A percentile compares a stretch with the other conserved stretches of the same genome.
These are phyloP conservation scores for Aldabrachelys gigantea DNA, from an alignment of 2,113 vertebrate genomes.

Conservation along the genomic window DNA sequence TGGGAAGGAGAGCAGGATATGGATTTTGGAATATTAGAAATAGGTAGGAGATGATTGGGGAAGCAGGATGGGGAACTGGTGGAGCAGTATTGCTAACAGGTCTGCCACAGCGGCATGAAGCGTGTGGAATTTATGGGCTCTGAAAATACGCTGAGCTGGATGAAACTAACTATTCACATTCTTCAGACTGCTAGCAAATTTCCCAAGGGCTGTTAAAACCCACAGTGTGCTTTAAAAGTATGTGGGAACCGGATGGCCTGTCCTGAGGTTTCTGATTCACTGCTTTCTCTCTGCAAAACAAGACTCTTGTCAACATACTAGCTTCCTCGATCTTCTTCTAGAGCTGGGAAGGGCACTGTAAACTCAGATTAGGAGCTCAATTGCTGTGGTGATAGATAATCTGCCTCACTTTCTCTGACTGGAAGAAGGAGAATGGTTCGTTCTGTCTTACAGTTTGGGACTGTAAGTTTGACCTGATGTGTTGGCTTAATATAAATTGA, in stretches of 20 bases:
- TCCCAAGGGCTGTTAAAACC: not conserved
- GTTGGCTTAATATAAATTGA: not conserved
- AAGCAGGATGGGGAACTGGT: not conserved
- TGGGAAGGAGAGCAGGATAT: not conserved
- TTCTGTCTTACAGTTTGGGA: not conserved
- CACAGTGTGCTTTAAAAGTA: not conserved
- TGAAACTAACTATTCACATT: not conserved
- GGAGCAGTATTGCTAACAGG: not conserved
- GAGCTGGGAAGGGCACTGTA: accelerated
- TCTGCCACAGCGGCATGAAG: not conserved
- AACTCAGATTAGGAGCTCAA: not conserved
- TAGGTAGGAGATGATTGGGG: not conserved
- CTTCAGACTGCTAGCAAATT: not conserved
- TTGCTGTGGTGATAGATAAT: not conserved
- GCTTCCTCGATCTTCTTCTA: not conserved
- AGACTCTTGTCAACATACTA: not conserved
- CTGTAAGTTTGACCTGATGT: not conserved
- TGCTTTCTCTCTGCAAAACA: not conserved
- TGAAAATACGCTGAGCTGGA: not conserved
- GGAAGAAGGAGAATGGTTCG: not conserved
- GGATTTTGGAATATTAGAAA: not conserved
- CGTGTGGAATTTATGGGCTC: not conserved
- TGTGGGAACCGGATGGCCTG: not conserved
- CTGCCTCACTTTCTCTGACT: not conserved
- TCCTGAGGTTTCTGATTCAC: not conserved